phyloP scores from a whole-genome alignment of 2,888 invertebrate genomes.

The Drosophila peninsularis region DNA sequence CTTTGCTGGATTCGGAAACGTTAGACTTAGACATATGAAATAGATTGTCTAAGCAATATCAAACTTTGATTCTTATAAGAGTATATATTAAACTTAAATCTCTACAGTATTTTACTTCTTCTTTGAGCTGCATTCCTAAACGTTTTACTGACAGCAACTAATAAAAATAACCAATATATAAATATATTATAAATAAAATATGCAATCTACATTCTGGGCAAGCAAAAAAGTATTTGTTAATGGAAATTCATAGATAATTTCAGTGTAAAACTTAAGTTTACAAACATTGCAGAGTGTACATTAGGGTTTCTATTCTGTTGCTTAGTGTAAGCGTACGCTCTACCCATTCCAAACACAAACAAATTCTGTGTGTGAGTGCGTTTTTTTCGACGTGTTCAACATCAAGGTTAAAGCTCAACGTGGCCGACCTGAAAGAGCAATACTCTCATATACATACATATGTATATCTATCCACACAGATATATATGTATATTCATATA shows the following conservation, averaged over 20 bases:
- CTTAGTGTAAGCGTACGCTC: constrained; percentile 26
- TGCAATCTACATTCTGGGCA: not conserved
- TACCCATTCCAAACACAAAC: constrained; percentile 27
- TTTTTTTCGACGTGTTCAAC: constrained; percentile 26
- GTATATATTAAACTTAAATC: not conserved
- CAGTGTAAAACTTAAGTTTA: no score
- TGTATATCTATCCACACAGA: not conserved
- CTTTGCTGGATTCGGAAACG: no score
- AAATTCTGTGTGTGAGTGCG: constrained; percentile 15
- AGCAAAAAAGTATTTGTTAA: no score
- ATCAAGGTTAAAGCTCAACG: constrained; percentile 55
- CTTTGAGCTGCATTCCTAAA: not conserved
- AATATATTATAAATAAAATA: no score
- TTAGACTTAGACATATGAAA: no score
- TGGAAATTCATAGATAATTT: not conserved
- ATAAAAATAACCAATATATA: not conserved
- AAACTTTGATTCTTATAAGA: no score
- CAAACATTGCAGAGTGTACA: not conserved
- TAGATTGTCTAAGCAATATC: no score
- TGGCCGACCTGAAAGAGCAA: constrained; percentile 28
- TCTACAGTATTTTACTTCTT: not conserved
- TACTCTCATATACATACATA: constrained; percentile 3
- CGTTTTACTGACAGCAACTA: not conserved
- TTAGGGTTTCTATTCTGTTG: constrained; percentile 10
- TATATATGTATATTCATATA: not conserved